Base-by-base conservation (phyloP, 2,797 vertebrate genomes). In the Miichthys miiuy region DNA sequence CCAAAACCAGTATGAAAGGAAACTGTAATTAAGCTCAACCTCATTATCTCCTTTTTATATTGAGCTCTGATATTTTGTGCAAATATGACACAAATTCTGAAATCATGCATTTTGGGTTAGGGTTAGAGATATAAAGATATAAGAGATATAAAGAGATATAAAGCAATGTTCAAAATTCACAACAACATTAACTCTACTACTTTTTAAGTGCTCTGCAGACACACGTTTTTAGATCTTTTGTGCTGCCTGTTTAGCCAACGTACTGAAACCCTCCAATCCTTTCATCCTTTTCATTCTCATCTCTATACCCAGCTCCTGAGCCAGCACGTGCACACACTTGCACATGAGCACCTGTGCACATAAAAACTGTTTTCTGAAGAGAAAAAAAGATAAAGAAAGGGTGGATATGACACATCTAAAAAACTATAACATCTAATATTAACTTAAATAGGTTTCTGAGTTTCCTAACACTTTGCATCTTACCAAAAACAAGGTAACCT, bases 281-380 rank as follows among this genome's bases (percentile, higher is more conserved):
- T 81, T 80, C 68, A 79, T 80, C 61, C 65, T 70, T 38, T 77
- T 79, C 27, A 56, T 51, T 70, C n/a, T 52, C 61, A 52, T 72
- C 60, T 73, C 56, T 38, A 75, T 34, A 63, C 4, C 20, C 48
- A n/a, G 46, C 68, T 68, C 74, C 62, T 25, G 18, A 48, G 21
- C 41, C 42, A 25, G 20, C 70, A 63, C 23, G n/a, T 69, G 48
- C 56, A 71, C 21, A 67, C 21, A 57, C 21, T 23, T 68, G 51
- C 5, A 73, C 1, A 47, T 10, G 3, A 57, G 70, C 48, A 65
- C 70, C 68, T 67, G 58, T 74, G 47, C 21, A 71, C 2, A 71
- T 30, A 68, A 21, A 38, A 48, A 14, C 4, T 12, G 10, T 20
- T 75, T 42, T 44, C 23, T 51, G 16, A 47, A 42, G 16, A 47